Evolutionary conservation across 2,888 invertebrate genomes (phyloP), one percentile per base, ranked within the genome.

Genomic region (Serrognathus titanus): DNA sequence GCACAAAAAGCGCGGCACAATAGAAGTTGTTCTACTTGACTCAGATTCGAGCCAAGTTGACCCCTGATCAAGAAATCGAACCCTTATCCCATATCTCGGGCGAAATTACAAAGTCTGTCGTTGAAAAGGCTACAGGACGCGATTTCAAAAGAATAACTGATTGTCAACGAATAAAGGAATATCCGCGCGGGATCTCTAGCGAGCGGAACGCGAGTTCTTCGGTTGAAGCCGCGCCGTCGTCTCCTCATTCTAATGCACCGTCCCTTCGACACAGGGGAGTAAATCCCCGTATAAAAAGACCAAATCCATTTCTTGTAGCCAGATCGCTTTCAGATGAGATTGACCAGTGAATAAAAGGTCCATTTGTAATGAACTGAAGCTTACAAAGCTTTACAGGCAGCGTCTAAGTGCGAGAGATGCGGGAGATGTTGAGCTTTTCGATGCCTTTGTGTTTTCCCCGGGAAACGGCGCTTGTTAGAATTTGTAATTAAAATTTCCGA

Each of bases 341-440:
- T 75, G 75, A 75, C 76, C 75, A 69, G 71, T 70, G 73, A 71
- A 76, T 75, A 76, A 76, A 73, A 74, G 75, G 67, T 71, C 75
- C 75, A 76, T 75, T 76, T 76, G 75, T 76, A 76, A 76, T 75
- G 74, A 75, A 75, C 71, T 75, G 70, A 65, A 71, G 70, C 72
- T 71, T 70, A 73, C 65, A 67, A 66, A 67, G 63, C 64, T 62
- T 61, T 62, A 64, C 63, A 63, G 63, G 63, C 61, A 56, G 60
- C 60, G 64, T 60, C 61, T 63, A 67, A 67, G 65, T 67, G 65
- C 63, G 63, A 60, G 24, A 31, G 59, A 63, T 57, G 57, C 52
- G 56, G 58, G 55, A 55, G 60, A 54, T 55, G 55, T 58, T 43
- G 53, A 60, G 55, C 55, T 59, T 56, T 55, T 58, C 57, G 38